Evolutionary conservation across 1,140 invertebrate species (phyloP).

Genomic region (Chionoecetes opilio): DNA sequence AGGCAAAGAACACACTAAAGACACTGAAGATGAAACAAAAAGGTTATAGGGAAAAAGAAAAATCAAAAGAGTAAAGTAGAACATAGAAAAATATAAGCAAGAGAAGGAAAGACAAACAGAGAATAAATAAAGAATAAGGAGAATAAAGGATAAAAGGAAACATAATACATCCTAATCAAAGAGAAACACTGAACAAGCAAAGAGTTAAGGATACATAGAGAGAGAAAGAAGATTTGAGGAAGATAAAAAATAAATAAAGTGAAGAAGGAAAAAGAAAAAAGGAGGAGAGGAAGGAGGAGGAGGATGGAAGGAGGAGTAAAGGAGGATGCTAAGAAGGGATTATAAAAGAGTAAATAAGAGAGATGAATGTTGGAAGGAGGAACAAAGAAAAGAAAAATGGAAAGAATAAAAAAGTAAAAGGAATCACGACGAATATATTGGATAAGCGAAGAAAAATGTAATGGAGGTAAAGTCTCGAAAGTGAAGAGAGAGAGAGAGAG

Average conservation of each 20-base stretch:
- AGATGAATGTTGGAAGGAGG: slow-evolving; percentile 13
- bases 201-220: background rate
- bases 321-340: slow-evolving; percentile 3
- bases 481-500: slow-evolving; percentile 41
- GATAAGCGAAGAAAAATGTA: background rate
- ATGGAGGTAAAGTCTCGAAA: background rate
- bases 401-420: background rate
- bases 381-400: background rate
- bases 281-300: background rate
- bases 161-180: background rate
- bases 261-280: background rate
- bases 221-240: background rate
- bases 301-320: background rate
- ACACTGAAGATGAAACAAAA: background rate
- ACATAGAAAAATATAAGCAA: too few relatives aligned
- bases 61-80: too few relatives aligned
- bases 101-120: too few relatives aligned
- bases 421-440: background rate
- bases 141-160: background rate
- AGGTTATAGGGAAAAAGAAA: background rate
- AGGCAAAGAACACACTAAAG: background rate
- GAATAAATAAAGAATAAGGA: background rate
- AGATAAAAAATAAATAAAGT: background rate
- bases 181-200: background rate
- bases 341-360: background rate